These are phyloP conservation scores for Pantherophis guttatus DNA, from an alignment of 2,113 vertebrate species.

Conservation along the genomic window DNA sequence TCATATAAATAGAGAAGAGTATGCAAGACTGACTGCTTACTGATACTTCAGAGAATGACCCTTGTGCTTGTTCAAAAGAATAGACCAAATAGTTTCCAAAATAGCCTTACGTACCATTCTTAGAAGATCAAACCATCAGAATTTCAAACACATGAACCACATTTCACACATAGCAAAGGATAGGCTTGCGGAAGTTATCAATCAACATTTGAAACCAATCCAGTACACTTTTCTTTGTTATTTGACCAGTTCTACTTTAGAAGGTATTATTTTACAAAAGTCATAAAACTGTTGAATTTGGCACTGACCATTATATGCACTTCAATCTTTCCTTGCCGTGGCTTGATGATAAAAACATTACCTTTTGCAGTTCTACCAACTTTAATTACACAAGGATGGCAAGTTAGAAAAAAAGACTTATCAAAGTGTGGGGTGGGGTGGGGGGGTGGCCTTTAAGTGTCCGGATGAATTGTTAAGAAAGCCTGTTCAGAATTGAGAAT, in stretches of 20 bases:
- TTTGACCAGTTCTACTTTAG: neutral
- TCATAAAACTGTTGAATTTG: neutral
- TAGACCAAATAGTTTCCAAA: neutral
- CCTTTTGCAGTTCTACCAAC: neutral
- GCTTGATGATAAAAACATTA: neutral
- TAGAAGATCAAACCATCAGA: neutral
- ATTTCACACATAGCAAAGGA: neutral
- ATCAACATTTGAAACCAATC: neutral
- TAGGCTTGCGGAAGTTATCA: neutral
- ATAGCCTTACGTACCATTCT: neutral
- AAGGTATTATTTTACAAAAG: neutral
- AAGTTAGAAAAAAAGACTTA: conserved; percentile 1
- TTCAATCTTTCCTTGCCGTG: neutral
- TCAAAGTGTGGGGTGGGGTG: neutral
- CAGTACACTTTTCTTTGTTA: neutral
- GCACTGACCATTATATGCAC: neutral
- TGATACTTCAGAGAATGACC: neutral
- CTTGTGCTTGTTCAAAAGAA: conserved; percentile 7
- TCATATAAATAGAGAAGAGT: neutral
- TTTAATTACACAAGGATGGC: conserved; percentile 2
- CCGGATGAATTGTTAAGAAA: conserved; percentile 45
- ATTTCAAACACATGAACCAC: neutral
- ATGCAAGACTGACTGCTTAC: neutral
- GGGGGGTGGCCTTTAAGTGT: neutral
- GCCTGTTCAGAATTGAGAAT: conserved; percentile 39